A percentile compares a stretch with the other conserved stretches of the same genome.
Conservation (phyloP, 2,888 invertebrate species). For the Apoderus coryli region DNA sequence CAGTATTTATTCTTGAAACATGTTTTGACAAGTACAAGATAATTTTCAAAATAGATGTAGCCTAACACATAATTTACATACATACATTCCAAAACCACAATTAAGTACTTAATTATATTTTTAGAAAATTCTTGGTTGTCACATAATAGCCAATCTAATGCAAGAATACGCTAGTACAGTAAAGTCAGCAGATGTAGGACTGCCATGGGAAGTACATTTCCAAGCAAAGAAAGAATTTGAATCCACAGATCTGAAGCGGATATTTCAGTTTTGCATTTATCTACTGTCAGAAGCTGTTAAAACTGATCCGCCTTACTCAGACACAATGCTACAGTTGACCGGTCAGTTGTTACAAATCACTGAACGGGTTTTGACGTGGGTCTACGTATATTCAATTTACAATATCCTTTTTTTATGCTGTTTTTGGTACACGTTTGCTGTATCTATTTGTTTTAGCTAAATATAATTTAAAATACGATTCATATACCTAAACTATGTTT, state of each 20-base stretch:
- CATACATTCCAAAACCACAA: no score
- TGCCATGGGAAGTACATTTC: constrained; percentile 80
- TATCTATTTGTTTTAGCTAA: no score
- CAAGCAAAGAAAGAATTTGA: constrained; percentile 76
- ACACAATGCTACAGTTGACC: constrained; percentile 40
- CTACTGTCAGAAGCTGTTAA: constrained; percentile 45
- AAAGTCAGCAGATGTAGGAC: constrained; percentile 72
- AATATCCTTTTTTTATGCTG: constrained; percentile 15
- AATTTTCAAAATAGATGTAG: no score
- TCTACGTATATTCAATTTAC: constrained; percentile 49
- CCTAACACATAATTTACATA: no score
- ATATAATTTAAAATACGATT: no score
- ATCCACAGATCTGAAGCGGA: constrained; percentile 59
- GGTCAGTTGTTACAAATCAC: constrained; percentile 61
- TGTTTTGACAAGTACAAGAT: no score
- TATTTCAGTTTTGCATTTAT: constrained; percentile 58
- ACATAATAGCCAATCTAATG: constrained; percentile 67
- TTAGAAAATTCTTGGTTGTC: constrained; percentile 72
- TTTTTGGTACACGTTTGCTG: no score
- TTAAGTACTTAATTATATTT: no score
- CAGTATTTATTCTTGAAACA: no score
- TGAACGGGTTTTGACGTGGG: constrained; percentile 70
- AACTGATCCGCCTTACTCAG: constrained; percentile 33
- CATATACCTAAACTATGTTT: no score
- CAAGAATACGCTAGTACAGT: constrained; percentile 79